Evolutionary conservation across 2,888 invertebrate species (phyloP).

Genomic region (Amphimallon solstitiale): DNA sequence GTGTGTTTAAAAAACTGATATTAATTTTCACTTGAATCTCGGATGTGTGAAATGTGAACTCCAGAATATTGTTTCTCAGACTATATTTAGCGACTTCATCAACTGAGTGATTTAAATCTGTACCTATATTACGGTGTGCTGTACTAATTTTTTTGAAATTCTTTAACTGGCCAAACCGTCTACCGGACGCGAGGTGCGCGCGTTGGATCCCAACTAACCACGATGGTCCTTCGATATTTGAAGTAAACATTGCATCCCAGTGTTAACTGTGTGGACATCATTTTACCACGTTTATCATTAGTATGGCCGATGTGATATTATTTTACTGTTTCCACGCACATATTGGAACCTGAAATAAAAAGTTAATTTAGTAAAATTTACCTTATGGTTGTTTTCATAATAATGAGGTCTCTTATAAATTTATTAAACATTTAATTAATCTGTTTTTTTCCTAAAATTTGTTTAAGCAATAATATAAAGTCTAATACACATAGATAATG

Average conservation of each 20-base stretch:
- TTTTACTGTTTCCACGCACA: too few species aligned
- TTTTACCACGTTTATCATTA: too few species aligned
- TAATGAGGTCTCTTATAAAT: too few species aligned
- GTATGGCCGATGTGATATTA: too few species aligned
- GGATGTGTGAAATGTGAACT: background rate
- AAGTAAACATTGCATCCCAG: slow-evolving; percentile 38
- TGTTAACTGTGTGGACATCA: too few species aligned
- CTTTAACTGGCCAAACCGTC: slow-evolving; percentile 36
- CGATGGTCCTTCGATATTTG: slow-evolving; percentile 49
- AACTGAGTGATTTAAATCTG: background rate
- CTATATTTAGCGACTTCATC: background rate
- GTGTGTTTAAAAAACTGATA: too few species aligned
- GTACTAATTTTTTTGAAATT: slow-evolving; percentile 40
- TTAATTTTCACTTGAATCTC: background rate
- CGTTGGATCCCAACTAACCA: slow-evolving; percentile 56
- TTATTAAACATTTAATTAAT: too few species aligned
- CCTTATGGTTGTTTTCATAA: too few species aligned
- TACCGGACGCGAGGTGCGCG: slow-evolving; percentile 56
- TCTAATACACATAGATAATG: too few species aligned
- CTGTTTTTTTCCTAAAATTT: too few species aligned
- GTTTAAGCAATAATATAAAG: too few species aligned
- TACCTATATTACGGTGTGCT: background rate
- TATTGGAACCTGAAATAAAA: background rate
- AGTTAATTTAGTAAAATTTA: too few species aligned
- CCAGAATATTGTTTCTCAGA: background rate